phyloP scores from a whole-genome alignment of 2,888 invertebrate genomes.

The Yponomeuta cagnagella region DNA sequence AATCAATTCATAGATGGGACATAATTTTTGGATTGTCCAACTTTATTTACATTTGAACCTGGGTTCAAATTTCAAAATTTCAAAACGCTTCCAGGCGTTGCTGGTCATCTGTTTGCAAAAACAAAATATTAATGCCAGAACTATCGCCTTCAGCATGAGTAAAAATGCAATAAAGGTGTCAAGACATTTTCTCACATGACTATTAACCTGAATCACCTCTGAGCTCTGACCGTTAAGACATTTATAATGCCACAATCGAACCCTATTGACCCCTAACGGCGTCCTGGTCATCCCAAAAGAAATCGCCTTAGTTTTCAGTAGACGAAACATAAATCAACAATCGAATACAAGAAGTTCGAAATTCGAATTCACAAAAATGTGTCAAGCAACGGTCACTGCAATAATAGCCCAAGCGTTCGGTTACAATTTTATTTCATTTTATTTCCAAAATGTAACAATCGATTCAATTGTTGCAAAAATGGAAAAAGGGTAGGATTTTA shows the following conservation, averaged over 20 bases:
- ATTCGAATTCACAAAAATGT: slow-evolving; percentile 42
- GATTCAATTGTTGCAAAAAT: slow-evolving; percentile 60
- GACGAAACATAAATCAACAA: slow-evolving; percentile 64
- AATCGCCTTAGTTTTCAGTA: slow-evolving; percentile 35
- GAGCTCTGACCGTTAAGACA: slow-evolving; percentile 48
- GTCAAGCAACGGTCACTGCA: slow-evolving; percentile 59
- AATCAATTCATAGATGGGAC: too few species aligned
- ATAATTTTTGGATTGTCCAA: too few species aligned
- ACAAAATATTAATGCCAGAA: not conserved
- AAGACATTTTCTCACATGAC: slow-evolving; percentile 26
- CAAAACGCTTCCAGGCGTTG: too few species aligned
- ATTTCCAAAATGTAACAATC: slow-evolving; percentile 66
- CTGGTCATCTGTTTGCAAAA: not conserved
- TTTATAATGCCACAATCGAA: slow-evolving; percentile 49
- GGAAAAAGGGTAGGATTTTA: slow-evolving; percentile 71
- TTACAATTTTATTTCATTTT: slow-evolving; percentile 45
- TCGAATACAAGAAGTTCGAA: slow-evolving; percentile 54
- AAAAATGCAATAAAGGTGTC: slow-evolving; percentile 14
- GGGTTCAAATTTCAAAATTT: too few species aligned
- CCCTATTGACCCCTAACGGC: slow-evolving; percentile 61
- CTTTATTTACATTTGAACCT: too few species aligned
- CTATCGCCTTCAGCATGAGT: not conserved
- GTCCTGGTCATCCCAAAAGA: slow-evolving; percentile 41
- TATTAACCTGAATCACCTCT: slow-evolving; percentile 51
- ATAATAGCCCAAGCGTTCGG: slow-evolving; percentile 45